Conservation (phyloP, 2,797 vertebrate genomes). For the Picus viridis region DNA sequence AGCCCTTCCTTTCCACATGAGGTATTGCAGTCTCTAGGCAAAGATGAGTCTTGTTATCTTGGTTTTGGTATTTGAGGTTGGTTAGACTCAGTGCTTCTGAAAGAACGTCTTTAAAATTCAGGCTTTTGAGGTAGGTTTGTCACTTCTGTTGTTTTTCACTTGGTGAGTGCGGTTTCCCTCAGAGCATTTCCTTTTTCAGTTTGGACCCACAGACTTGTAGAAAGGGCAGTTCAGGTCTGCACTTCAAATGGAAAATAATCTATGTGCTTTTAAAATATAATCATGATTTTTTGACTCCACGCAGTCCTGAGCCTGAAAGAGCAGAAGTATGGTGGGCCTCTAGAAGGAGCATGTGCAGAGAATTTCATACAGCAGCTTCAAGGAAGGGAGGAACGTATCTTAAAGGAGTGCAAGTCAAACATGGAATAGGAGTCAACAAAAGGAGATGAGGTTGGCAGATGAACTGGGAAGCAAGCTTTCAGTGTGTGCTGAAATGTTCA, state of each 20-base stretch:
- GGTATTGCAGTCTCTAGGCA: neutral
- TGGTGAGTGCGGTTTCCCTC: neutral
- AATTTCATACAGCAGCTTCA: neutral
- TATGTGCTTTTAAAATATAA: neutral
- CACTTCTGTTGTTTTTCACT: neutral
- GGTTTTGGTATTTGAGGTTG: neutral
- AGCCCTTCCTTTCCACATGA: neutral
- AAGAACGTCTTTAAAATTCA: neutral
- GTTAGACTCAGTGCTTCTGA: neutral
- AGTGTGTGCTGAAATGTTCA: slow-evolving; percentile 3
- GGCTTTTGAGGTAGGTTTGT: neutral
- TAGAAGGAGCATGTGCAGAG: neutral
- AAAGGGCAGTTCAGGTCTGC: neutral
- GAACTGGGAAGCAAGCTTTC: slow-evolving; percentile 17
- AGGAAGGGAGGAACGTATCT: neutral
- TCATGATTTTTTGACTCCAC: neutral
- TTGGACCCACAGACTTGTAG: neutral
- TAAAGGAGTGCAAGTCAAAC: neutral
- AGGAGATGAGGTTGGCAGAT: neutral
- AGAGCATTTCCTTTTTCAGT: neutral
- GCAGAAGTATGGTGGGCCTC: neutral
- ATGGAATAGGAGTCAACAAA: neutral
- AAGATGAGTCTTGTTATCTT: neutral
- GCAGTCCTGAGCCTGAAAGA: neutral
- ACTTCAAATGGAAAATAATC: neutral